Percentiles rank a stretch among this genome's conserved stretches.
Evolutionary conservation across 2,797 vertebrate species (phyloP).

Genomic region (Rallus crepitans): DNA sequence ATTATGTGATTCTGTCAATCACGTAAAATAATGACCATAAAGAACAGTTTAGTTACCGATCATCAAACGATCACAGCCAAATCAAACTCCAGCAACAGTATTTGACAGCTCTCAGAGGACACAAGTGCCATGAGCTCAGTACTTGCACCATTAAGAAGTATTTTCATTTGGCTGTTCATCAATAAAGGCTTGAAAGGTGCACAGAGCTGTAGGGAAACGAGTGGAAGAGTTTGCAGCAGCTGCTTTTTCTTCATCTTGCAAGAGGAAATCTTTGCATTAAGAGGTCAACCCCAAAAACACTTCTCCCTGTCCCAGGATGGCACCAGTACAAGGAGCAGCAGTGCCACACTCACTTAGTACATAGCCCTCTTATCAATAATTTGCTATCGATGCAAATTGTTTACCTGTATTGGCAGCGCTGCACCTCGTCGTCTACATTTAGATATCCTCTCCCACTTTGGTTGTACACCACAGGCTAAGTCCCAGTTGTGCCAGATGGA

Average conservation of each 20-base stretch:
- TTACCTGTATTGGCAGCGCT: neutral
- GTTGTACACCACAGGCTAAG: neutral
- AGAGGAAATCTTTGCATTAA: neutral
- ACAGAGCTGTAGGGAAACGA: neutral
- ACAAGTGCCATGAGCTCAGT: neutral
- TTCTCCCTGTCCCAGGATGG: neutral
- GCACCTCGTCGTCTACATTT: neutral
- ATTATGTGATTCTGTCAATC: conserved; percentile 26
- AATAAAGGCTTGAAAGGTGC: neutral
- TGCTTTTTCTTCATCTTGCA: neutral
- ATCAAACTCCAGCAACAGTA: neutral
- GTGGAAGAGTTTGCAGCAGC: neutral
- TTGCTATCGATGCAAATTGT: accelerated
- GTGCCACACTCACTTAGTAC: accelerated
- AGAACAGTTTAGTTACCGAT: neutral
- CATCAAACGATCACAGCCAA: neutral
- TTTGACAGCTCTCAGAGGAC: neutral
- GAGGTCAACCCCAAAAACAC: neutral
- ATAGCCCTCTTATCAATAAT: neutral
- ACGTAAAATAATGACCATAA: conserved; percentile 23
- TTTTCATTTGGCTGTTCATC: neutral
- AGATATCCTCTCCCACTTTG: neutral
- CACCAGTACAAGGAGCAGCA: neutral
- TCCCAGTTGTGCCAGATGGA: too few relatives aligned
- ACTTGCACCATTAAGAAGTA: neutral